Evolutionary conservation across 1,140 invertebrate species (phyloP).

Genomic region (Sminthurides bifidus): DNA sequence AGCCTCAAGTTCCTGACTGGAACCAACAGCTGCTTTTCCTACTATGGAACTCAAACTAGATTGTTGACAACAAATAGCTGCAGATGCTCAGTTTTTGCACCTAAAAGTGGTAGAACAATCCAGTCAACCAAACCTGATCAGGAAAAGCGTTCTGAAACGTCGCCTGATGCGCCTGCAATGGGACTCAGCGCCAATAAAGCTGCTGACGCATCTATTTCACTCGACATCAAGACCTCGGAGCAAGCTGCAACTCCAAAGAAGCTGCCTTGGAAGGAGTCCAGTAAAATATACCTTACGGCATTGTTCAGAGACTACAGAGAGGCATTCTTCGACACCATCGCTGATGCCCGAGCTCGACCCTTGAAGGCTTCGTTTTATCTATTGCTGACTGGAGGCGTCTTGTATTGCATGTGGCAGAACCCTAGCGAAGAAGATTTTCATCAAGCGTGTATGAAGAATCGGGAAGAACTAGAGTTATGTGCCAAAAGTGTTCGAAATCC

Average conservation of each 20-base stretch:
- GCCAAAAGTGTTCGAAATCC: conserved; percentile 53
- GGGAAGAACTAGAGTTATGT: conserved; percentile 53
- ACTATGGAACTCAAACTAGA: too few species aligned
- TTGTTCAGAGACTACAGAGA: conserved; percentile 39
- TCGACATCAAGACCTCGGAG: neutral
- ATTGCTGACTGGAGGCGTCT: conserved; percentile 6
- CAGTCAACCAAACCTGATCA: neutral
- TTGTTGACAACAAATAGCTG: too few species aligned
- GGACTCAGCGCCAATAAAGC: neutral
- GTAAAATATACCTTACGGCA: conserved; percentile 23
- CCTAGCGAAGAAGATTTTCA: conserved; percentile 51
- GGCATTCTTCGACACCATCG: conserved; percentile 36
- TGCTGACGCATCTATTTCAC: neutral
- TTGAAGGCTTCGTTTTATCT: conserved; percentile 32
- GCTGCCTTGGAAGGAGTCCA: neutral
- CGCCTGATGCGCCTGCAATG: neutral
- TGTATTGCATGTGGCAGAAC: conserved; percentile 40
- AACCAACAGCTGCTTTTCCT: too few species aligned
- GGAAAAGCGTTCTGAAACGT: neutral
- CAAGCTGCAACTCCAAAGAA: neutral
- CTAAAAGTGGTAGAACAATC: too few species aligned
- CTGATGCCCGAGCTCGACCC: conserved; percentile 36
- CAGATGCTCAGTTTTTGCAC: too few species aligned
- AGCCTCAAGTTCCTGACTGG: too few species aligned
- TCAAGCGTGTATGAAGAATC: conserved; percentile 44